Conservation (phyloP, 2,113 vertebrate genomes). For the Sclerurus mexicanus region DNA sequence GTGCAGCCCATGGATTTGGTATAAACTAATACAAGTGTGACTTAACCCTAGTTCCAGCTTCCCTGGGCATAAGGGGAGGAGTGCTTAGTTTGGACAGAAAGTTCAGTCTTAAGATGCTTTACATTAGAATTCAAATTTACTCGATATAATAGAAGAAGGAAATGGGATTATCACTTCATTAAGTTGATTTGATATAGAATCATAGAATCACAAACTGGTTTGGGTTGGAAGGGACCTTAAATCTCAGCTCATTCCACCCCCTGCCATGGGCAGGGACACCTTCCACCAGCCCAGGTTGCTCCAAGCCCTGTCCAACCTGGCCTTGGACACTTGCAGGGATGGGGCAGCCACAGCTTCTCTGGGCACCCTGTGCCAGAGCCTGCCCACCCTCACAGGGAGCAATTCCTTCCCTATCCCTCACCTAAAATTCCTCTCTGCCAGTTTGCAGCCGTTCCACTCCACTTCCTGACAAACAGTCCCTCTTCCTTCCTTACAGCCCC, state of each 20-base stretch:
- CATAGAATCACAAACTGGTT: rapidly evolving
- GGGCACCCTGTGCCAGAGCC: neutral
- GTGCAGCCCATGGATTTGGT: neutral
- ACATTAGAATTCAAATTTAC: neutral
- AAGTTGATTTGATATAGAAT: neutral
- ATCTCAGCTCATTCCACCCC: neutral
- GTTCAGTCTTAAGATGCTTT: neutral
- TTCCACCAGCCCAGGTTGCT: rapidly evolving
- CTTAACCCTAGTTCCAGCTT: neutral
- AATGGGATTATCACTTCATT: neutral
- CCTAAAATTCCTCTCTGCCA: no score
- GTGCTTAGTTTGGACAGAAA: neutral
- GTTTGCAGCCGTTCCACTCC: no score
- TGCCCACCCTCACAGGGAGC: neutral
- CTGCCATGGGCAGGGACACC: neutral
- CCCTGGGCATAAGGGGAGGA: neutral
- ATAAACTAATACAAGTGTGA: rapidly evolving
- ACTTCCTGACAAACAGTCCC: neutral
- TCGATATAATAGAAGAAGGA: rapidly evolving
- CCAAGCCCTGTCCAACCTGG: neutral
- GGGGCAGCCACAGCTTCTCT: neutral
- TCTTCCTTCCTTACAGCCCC: neutral
- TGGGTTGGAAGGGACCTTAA: neutral
- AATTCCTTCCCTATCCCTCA: neutral
- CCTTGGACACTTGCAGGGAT: neutral